A percentile compares a stretch with the other conserved stretches of the same genome.
Evolutionary conservation across 2,888 invertebrate species (phyloP).

Genomic region (Pachymerium ferrugineum): DNA sequence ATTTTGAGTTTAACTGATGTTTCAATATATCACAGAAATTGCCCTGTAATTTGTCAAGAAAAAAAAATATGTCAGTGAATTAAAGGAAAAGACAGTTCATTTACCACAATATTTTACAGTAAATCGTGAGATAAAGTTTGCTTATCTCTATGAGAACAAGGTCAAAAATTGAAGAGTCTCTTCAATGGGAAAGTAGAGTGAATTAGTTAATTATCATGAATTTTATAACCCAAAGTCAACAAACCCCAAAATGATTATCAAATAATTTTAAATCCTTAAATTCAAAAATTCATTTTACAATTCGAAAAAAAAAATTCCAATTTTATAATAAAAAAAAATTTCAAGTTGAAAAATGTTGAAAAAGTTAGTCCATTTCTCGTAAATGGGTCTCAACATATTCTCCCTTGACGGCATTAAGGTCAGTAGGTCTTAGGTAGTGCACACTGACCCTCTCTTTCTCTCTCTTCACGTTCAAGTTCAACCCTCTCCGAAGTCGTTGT

Average conservation of each 20-base stretch:
- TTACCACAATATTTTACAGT: not conserved
- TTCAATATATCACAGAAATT: no score
- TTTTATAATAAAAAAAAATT: not conserved
- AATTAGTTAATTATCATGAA: not conserved
- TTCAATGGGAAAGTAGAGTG: not conserved
- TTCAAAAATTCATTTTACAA: not conserved
- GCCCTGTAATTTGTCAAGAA: no score
- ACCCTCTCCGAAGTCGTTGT: not conserved
- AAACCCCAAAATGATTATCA: not conserved
- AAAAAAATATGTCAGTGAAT: not conserved
- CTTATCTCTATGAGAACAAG: not conserved
- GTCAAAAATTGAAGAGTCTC: not conserved
- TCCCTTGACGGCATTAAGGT: not conserved
- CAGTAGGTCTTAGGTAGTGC: slow-evolving; percentile 9
- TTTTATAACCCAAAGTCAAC: not conserved
- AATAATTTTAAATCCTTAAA: not conserved
- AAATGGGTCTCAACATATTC: not conserved
- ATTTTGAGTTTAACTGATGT: no score
- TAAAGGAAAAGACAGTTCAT: not conserved
- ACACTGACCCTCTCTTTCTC: slow-evolving; percentile 4
- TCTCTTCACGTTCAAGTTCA: slow-evolving; percentile 9
- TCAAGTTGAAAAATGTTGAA: not conserved
- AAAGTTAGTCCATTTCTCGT: not conserved
- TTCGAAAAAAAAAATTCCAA: no score
- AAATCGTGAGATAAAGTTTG: not conserved